Percentiles rank a stretch among this genome's conserved stretches.
These are phyloP conservation scores for Lepidurus apus DNA, from an alignment of 1,140 invertebrate genomes.

Conservation along the genomic window DNA sequence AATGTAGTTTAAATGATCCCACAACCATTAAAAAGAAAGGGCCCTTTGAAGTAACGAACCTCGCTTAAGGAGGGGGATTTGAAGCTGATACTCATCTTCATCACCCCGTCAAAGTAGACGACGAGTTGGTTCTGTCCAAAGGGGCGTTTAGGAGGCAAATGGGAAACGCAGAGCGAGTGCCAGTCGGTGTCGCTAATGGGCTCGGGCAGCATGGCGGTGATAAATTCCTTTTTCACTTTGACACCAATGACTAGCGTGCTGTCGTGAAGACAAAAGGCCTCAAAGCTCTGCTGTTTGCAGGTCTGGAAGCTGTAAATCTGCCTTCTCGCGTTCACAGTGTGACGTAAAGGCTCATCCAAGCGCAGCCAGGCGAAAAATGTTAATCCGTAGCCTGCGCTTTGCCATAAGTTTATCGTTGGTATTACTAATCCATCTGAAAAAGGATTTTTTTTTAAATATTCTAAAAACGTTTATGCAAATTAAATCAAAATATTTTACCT, in stretches of 20 bases:
- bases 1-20: constrained; percentile 11
- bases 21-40: constrained; percentile 28
- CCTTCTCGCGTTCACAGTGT: neutral
- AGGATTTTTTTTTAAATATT: too few species aligned
- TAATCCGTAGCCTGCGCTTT: constrained; percentile 54
- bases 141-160: constrained; percentile 54
- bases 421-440: constrained; percentile 50
- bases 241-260: constrained; percentile 54
- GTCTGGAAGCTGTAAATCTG: constrained; percentile 49
- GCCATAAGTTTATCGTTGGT: constrained; percentile 51
- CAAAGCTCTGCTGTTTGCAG: constrained; percentile 52
- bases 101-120: constrained; percentile 57
- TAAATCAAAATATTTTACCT: neutral
- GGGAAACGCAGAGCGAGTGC: constrained; percentile 57
- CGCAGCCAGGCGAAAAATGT: constrained; percentile 56
- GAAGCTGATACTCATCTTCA: constrained; percentile 51
- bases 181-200: constrained; percentile 52
- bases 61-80: constrained; percentile 57
- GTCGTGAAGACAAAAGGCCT: constrained; percentile 55
- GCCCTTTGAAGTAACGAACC: constrained; percentile 39
- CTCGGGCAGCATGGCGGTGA: constrained; percentile 50
- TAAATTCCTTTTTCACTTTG: constrained; percentile 54
- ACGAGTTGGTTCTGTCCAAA: constrained; percentile 57
- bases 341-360: constrained; percentile 44
- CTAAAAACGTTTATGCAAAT: too few species aligned